Conservation (phyloP, 2,888 invertebrate genomes). For the Drosophila dives region DNA sequence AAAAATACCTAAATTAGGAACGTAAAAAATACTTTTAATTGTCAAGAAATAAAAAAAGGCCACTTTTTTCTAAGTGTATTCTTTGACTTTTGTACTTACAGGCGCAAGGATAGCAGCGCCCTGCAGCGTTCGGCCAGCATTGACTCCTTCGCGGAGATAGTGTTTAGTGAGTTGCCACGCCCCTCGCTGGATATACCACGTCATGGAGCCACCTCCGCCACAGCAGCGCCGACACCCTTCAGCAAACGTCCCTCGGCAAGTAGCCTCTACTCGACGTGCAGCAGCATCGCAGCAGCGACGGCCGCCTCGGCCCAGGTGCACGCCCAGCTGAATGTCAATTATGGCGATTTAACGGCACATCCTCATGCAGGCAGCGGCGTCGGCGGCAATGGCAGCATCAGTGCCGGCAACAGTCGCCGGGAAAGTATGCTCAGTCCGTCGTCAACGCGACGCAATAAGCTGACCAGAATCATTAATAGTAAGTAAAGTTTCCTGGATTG, state of each 20-base stretch:
- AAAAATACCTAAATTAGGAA: background rate
- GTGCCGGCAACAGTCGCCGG: slow-evolving; percentile 83
- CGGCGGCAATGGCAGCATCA: slow-evolving; percentile 38
- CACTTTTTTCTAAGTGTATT: background rate
- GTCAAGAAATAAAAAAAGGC: background rate
- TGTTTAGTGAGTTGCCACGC: slow-evolving; percentile 86
- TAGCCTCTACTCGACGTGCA: slow-evolving; percentile 83
- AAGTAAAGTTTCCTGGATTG: slow-evolving; percentile 80
- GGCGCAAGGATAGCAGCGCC: slow-evolving; percentile 83
- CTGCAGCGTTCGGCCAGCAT: slow-evolving; percentile 92
- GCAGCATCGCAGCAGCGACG: slow-evolving; percentile 63
- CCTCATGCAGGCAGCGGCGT: slow-evolving; percentile 4
- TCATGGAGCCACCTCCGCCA: slow-evolving; percentile 56
- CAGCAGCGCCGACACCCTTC: slow-evolving; percentile 71
- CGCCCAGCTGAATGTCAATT: slow-evolving; percentile 84
- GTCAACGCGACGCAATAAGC: slow-evolving; percentile 91
- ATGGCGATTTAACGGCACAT: slow-evolving; percentile 58
- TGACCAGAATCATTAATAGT: slow-evolving; percentile 91
- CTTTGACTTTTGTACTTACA: slow-evolving; percentile 43
- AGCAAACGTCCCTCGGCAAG: slow-evolving; percentile 84
- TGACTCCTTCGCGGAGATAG: slow-evolving; percentile 91
- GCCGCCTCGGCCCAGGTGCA: slow-evolving; percentile 71
- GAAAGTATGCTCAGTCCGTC: slow-evolving; percentile 90
- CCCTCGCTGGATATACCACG: slow-evolving; percentile 83
- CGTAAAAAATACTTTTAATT: background rate